Conservation (phyloP, 1,140 invertebrate species). For the Hypothenemus hampei region DNA sequence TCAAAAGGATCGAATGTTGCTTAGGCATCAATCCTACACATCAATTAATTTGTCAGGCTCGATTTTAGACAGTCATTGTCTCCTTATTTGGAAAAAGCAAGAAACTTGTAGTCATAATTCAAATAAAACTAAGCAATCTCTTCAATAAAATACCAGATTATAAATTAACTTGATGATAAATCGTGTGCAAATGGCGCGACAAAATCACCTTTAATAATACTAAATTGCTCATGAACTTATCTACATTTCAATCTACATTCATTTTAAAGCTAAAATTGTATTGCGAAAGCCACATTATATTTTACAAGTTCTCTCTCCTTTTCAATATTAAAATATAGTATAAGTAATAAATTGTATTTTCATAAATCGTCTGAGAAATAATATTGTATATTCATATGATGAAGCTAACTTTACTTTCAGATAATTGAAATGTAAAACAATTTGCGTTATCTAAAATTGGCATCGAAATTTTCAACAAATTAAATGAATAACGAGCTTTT, state of each 20-base stretch:
- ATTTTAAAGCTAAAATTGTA: neutral
- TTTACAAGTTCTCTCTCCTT: neutral
- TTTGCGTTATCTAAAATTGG: neutral
- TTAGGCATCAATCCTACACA: neutral
- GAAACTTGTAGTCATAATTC: neutral
- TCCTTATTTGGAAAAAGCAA: neutral
- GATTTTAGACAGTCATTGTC: neutral
- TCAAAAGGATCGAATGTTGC: neutral
- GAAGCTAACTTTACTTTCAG: neutral
- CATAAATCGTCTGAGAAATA: neutral
- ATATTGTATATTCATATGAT: neutral
- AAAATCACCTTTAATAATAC: neutral
- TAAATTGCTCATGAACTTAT: neutral
- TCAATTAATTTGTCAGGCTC: neutral
- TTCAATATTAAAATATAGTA: neutral
- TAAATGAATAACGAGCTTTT: neutral
- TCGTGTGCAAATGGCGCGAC: conserved; percentile 1
- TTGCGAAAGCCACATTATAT: neutral
- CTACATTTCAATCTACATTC: neutral
- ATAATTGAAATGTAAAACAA: neutral
- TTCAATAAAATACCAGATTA: neutral
- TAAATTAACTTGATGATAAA: neutral
- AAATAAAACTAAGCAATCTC: neutral
- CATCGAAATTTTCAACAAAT: neutral
- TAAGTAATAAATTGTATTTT: neutral